Base-by-base conservation (phyloP, 1,140 invertebrate species). In the Druon quercuslanigerum region DNA sequence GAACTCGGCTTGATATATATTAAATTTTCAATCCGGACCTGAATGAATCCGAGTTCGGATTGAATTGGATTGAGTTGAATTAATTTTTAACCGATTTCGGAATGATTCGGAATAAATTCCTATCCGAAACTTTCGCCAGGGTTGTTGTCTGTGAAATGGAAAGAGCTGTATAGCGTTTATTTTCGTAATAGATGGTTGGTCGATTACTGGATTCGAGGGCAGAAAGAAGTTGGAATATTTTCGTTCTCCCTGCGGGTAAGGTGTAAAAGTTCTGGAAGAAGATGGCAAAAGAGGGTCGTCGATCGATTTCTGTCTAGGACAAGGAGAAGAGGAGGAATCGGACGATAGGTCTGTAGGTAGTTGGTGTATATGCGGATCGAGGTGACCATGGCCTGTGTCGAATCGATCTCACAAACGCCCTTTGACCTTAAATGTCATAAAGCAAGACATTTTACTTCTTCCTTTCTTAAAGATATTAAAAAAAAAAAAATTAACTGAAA, bases 311-410 rank as follows among this genome's bases (percentile, higher is more conserved):
- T 46, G 20, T 33, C 13, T 66, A 66, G 60, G 14, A n/a, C 60
- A 66, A 66, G 60, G 60, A 66, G 25, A 66, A 66, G 25, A 40
- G 60, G 20, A 16, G 33, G 60, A 25, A 46, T 25, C n/a, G 60
- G 25, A 40, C 60, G 60, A 40, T 66, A 46, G 33, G 60, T 66
- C 60, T 66, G 60, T 66, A 66, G 60, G 60, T 66, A 46, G 60
- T 40, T 40, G 25, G 60, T 66, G 60, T 66, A 66, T 66, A 66
- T 66, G 33, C 60, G 60, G 60, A 66, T 66, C 60, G 75, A 75
- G 81, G 20, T 83, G 84, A 82, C 84, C 82, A 75, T 85, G 82
- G 80, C 82, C 81, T 83, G 79, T 57, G 79, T 83, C 70, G 78
- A 82, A 85, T 85, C 82, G 81, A 84, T 85, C 72, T 50, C 51